Evolutionary conservation across 1,140 invertebrate species (phyloP).

Genomic region (Neocloeon triangulifer): DNA sequence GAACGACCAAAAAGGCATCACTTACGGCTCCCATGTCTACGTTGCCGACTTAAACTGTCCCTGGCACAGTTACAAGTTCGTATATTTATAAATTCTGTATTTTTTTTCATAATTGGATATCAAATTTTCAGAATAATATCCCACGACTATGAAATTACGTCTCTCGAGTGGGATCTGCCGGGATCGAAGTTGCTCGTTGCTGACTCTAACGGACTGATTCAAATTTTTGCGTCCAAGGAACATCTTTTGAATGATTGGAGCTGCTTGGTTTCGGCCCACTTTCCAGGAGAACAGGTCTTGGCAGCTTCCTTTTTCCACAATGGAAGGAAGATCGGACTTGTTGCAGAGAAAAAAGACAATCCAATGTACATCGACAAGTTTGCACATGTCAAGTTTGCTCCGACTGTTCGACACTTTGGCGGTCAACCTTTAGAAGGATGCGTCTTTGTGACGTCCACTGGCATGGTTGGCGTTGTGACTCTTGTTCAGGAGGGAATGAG

Average conservation of each 20-base stretch:
- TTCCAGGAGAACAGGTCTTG: slow-evolving; percentile 57
- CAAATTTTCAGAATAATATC: slow-evolving; percentile 15
- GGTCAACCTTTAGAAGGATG: slow-evolving; percentile 59
- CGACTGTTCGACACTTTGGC: slow-evolving; percentile 68
- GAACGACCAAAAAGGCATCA: slow-evolving; percentile 34
- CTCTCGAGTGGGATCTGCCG: slow-evolving; percentile 63
- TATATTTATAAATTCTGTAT: slow-evolving; percentile 7
- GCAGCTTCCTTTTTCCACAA: slow-evolving; percentile 63
- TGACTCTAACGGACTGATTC: slow-evolving; percentile 46
- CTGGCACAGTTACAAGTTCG: slow-evolving; percentile 53
- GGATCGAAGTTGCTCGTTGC: slow-evolving; percentile 56
- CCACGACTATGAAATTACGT: slow-evolving; percentile 34
- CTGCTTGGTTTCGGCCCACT: slow-evolving; percentile 15
- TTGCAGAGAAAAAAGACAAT: slow-evolving; percentile 59
- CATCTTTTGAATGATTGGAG: slow-evolving; percentile 64
- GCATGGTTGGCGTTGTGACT: slow-evolving; percentile 53
- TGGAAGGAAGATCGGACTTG: slow-evolving; percentile 42
- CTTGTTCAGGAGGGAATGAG: no score
- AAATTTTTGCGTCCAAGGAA: slow-evolving; percentile 54
- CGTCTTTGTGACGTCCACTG: slow-evolving; percentile 59
- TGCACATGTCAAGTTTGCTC: slow-evolving; percentile 43
- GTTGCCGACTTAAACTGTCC: slow-evolving; percentile 69
- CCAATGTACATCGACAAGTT: slow-evolving; percentile 68
- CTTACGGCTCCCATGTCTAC: slow-evolving; percentile 58
- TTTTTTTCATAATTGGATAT: neutral